Evolutionary conservation across 2,797 vertebrate species (phyloP).

Genomic region (Menidia menidia): DNA sequence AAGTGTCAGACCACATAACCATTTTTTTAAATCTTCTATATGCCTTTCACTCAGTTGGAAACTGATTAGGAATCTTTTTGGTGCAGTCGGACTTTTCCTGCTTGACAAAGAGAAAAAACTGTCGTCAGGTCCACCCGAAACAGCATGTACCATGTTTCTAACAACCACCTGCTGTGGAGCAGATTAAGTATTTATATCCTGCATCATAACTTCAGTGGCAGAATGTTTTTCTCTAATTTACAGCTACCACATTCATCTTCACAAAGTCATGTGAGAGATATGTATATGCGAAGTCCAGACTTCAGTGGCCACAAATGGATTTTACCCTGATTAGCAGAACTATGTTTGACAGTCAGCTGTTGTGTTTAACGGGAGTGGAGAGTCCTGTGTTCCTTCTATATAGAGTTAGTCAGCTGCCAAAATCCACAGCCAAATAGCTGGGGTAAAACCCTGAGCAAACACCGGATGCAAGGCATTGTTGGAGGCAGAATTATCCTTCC

Average conservation of each 20-base stretch:
- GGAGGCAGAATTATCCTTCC: slow-evolving; percentile 20
- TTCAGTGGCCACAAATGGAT: slow-evolving; percentile 44
- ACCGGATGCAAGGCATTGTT: slow-evolving; percentile 36
- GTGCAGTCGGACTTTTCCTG: background rate
- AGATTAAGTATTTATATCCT: slow-evolving; percentile 40
- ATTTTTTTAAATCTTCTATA: background rate
- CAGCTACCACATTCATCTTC: slow-evolving; percentile 57
- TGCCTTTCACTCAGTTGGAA: background rate
- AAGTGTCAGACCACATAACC: background rate
- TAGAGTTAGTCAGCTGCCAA: slow-evolving; percentile 39
- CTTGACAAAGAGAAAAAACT: slow-evolving; percentile 10
- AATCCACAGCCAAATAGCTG: slow-evolving; percentile 14
- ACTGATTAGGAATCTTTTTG: background rate
- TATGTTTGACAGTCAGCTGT: slow-evolving; percentile 75
- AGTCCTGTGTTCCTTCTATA: slow-evolving; percentile 39
- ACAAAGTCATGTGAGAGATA: slow-evolving; percentile 51
- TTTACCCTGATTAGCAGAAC: slow-evolving; percentile 58
- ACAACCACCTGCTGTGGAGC: slow-evolving; percentile 48
- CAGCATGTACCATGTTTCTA: slow-evolving; percentile 15
- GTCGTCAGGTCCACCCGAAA: slow-evolving; percentile 30
- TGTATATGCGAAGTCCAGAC: slow-evolving; percentile 30
- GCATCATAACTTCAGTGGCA: slow-evolving; percentile 29
- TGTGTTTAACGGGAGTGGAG: slow-evolving; percentile 55
- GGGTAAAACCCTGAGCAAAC: slow-evolving; percentile 34
- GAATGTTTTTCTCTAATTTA: slow-evolving; percentile 38